phyloP scores from a whole-genome alignment of 64 coral and sea anemone genomes.

The Trachythela sp. region DNA sequence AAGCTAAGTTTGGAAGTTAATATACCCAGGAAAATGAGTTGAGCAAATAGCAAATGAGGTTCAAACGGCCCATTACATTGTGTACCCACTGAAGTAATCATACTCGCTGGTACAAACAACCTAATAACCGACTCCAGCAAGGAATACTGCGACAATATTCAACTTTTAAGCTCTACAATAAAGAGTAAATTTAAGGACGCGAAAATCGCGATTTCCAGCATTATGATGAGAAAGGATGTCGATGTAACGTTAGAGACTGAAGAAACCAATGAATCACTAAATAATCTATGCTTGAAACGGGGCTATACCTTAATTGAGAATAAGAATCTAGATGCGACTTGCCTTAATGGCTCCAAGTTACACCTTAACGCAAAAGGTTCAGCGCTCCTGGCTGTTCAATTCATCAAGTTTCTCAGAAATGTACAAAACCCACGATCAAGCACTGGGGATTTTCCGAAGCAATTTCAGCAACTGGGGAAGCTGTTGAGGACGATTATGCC shows the following conservation, averaged over 20 bases:
- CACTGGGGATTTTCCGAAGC: not conserved
- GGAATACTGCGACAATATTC: not conserved
- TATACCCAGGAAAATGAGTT: not conserved
- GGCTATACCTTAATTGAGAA: not conserved
- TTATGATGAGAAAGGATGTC: not conserved
- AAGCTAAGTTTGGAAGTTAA: not conserved
- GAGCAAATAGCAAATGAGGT: not conserved
- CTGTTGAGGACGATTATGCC: not conserved
- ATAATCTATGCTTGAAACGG: not conserved
- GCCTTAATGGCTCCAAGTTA: not conserved
- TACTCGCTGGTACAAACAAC: not conserved
- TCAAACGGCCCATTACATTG: not conserved
- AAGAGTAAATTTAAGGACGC: not conserved
- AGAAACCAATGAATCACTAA: slow-evolving; percentile 5
- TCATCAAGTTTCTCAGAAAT: slow-evolving; percentile 23
- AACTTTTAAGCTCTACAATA: not conserved
- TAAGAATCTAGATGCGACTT: not conserved
- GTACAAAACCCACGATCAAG: not conserved
- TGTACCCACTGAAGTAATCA: not conserved
- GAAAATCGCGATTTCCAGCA: not conserved
- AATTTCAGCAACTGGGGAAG: slow-evolving; percentile 13
- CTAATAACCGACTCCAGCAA: not conserved
- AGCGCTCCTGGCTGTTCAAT: not conserved
- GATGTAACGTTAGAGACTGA: not conserved
- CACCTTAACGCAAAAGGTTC: not conserved